Base-by-base conservation (phyloP, 2,113 vertebrate genomes). In the Sylvia atricapilla region DNA sequence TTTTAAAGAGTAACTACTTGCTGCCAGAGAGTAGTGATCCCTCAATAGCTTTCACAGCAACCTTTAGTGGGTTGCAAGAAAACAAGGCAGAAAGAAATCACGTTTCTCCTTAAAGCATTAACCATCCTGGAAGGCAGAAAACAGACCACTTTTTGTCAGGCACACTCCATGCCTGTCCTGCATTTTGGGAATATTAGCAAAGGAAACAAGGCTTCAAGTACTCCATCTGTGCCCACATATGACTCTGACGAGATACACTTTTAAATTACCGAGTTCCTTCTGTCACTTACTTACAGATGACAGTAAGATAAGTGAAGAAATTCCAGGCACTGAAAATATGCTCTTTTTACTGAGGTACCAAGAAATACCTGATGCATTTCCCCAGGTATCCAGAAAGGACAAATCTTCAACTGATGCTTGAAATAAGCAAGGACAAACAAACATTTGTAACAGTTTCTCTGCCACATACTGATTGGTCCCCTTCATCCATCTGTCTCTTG, bases 171-270 rank as follows among this genome's bases (percentile, higher is more conserved):
- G 19, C 35, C 50, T 6, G 4, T 47, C n/a, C 15, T 24, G 13
- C n/a, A 37, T 58, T 82, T 83, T 41, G 59, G 31, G 23, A 94
- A 58, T 27, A 78, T 8, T 2, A 77, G 21, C 21, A 68, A 67
- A 64, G 9, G 49, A 93, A 92, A 75, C 12, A n/a, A 75, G 12
- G 56, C 44, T 88, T 25, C 15, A 33, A 73, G 23, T 18, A 33
- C 13, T 49, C 74, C 67, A 58, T 30, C 53, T 73, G 53, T 7
- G 3, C 46, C n/a, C 66, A 73, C 21, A 22, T 15, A 49, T 5
- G 49, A 44, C 28, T 86, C 20, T 46, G 31, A 83, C 0, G 0
- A 14, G 33, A 60, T 23, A 2, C 0, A n/a, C 7, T 64, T 89
- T 39, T 15, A 75, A 59, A 78, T 56, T 72, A 83, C 53, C 5